A percentile compares a stretch with the other conserved stretches of the same genome.
phyloP scores from a whole-genome alignment of 2,888 invertebrate genomes.

The Pinctada fucata region DNA sequence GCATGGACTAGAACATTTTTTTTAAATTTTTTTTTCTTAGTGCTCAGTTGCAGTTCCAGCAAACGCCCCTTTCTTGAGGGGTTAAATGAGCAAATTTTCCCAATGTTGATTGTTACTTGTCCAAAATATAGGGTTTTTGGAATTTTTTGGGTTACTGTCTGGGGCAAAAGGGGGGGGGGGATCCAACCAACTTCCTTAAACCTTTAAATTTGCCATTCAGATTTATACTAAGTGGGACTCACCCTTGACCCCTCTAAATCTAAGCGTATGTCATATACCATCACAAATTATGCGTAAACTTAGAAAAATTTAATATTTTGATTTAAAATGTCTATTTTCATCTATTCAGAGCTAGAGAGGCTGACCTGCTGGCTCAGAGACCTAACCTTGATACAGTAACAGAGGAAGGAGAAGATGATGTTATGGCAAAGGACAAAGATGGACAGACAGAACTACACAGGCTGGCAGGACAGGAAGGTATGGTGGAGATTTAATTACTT shows the following conservation, averaged over 20 bases:
- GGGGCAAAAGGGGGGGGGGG: too few relatives aligned
- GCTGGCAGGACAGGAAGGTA: constrained; percentile 60
- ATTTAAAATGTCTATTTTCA: not conserved
- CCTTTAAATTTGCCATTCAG: too few relatives aligned
- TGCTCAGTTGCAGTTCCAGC: too few relatives aligned
- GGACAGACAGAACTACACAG: constrained; percentile 67
- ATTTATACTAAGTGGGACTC: too few relatives aligned
- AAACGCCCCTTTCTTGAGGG: not conserved
- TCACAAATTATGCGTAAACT: too few relatives aligned
- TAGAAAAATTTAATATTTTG: too few relatives aligned
- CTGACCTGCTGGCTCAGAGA: constrained; percentile 55
- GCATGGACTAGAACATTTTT: not conserved
- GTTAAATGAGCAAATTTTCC: not conserved
- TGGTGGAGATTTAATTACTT: not conserved
- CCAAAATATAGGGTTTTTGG: too few relatives aligned
- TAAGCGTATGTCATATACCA: too few relatives aligned
- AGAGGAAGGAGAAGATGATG: constrained; percentile 59
- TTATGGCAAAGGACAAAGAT: constrained; percentile 57
- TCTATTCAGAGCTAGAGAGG: constrained; percentile 60
- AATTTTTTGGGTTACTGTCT: too few relatives aligned
- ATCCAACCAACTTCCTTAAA: too few relatives aligned
- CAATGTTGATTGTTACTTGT: not conserved
- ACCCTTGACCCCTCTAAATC: too few relatives aligned
- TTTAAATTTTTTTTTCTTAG: not conserved
- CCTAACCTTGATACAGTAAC: constrained; percentile 65